phyloP scores from a whole-genome alignment of 2,113 vertebrate species.

The Mastomys coucha region DNA sequence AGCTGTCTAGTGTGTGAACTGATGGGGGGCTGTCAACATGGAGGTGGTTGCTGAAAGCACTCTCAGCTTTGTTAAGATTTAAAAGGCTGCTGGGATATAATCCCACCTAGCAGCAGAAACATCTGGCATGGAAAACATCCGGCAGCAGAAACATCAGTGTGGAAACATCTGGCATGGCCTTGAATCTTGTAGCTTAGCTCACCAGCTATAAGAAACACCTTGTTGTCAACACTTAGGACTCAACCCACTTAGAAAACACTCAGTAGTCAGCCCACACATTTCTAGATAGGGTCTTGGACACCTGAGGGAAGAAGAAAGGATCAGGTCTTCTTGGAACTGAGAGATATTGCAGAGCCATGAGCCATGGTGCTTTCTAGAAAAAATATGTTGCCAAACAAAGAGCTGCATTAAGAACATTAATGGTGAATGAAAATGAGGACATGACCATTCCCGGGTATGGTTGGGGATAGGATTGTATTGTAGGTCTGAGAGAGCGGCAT shows the following conservation, averaged over 20 bases:
- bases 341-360: constrained; percentile 2
- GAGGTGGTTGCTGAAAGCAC: not conserved
- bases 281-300: not conserved
- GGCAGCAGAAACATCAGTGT: no score
- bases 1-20: not conserved
- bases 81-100: not conserved
- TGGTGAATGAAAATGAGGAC: not conserved
- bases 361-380: not conserved
- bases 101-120: not conserved
- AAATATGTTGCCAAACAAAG: constrained; percentile 18
- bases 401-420: not conserved
- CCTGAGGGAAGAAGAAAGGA: not conserved
- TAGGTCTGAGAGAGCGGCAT: not conserved
- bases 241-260: no score
- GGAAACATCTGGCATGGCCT: no score
- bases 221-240: no score
- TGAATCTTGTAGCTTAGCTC: not conserved
- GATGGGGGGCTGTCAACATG: not conserved
- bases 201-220: not conserved
- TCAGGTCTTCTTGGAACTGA: not conserved
- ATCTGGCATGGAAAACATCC: not conserved
- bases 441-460: no score
- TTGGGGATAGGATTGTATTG: not conserved
- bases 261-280: not conserved
- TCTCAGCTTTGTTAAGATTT: not conserved